phyloP scores from a whole-genome alignment of 2,888 invertebrate species.

The Aporophyla lueneburgensis region DNA sequence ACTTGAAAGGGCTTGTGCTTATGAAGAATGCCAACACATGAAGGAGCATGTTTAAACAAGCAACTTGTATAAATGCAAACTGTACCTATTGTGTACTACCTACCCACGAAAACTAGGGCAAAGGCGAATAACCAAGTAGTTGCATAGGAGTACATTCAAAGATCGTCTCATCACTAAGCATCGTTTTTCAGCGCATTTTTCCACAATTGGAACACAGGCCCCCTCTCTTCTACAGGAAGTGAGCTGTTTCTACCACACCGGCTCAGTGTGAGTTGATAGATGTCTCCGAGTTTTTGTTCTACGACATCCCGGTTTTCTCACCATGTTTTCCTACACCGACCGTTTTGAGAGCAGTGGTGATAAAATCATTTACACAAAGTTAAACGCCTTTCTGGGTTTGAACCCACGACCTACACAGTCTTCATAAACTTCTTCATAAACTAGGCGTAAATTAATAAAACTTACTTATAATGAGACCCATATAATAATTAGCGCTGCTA shows the following conservation, averaged over 20 bases:
- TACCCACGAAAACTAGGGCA: not conserved
- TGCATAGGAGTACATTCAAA: constrained; percentile 5
- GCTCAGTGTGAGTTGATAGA: too few relatives aligned
- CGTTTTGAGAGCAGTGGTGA: not conserved
- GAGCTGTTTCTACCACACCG: too few relatives aligned
- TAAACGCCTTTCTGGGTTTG: not conserved
- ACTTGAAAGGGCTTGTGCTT: too few relatives aligned
- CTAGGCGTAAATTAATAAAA: constrained; percentile 9
- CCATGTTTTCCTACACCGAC: not conserved
- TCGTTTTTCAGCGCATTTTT: not conserved
- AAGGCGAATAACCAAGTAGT: constrained; percentile 8
- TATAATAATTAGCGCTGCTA: constrained; percentile 79
- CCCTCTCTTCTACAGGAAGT: too few relatives aligned
- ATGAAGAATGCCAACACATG: not conserved
- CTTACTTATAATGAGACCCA: constrained; percentile 82
- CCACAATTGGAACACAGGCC: too few relatives aligned
- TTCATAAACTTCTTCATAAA: not conserved
- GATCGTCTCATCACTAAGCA: not conserved
- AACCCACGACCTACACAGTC: not conserved
- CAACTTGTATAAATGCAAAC: constrained; percentile 1
- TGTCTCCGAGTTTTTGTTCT: too few relatives aligned
- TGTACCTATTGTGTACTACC: not conserved
- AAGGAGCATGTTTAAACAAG: not conserved
- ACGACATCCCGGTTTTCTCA: not conserved
- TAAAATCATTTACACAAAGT: not conserved